Base-by-base conservation (phyloP, 2,113 vertebrate species). In the Charadrius vociferus region DNA sequence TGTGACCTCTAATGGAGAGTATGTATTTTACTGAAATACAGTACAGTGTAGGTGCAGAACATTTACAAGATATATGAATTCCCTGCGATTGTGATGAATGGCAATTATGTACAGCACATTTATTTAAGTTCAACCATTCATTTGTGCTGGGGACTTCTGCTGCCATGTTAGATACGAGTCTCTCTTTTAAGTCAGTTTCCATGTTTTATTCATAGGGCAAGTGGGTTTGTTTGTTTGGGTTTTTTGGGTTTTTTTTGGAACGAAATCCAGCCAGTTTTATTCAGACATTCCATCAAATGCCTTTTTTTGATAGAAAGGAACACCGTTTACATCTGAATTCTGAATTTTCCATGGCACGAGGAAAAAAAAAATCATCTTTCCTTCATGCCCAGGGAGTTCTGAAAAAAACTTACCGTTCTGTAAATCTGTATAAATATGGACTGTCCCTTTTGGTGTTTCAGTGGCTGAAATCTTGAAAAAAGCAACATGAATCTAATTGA, bases 91-190 rank as follows among this genome's bases (percentile, higher is more conserved):
- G 45, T 85, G 56, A 22, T 81, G 49, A 87, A 66, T 80, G 81
- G 41, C 68, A 70, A 22, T 61, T 75, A 56, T 21, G 26, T 56
- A 50, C 14, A 53, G 41, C 56, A 34, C 34, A 39, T 81, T 81
- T 71, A 43, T 73, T 89, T 82, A 67, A 63, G 16, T 82, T 94
- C 89, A 88, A 77, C 65, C 53, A 61, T 81, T 88, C 12, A 34
- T 77, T 91, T 90, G 34, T 86, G 10, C 77, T 86, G 43, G 20
- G 72, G n/a, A 58, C 13, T 68, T 71, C 36, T 81, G n/a, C 58
- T 90, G 43, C 59, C 43, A 6, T 16, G 21, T 39, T 32, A 80
- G n/a, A 73, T 65, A 52, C 5, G 58, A 78, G 41, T 50, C n/a
- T 75, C 41, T 85, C 23, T 36, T 30, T 5, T 36, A 66, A 66